A percentile compares a stretch with the other conserved stretches of the same genome.
Evolutionary conservation across 2,113 vertebrate genomes (phyloP).

Genomic region (Lagenorhynchus albirostris): DNA sequence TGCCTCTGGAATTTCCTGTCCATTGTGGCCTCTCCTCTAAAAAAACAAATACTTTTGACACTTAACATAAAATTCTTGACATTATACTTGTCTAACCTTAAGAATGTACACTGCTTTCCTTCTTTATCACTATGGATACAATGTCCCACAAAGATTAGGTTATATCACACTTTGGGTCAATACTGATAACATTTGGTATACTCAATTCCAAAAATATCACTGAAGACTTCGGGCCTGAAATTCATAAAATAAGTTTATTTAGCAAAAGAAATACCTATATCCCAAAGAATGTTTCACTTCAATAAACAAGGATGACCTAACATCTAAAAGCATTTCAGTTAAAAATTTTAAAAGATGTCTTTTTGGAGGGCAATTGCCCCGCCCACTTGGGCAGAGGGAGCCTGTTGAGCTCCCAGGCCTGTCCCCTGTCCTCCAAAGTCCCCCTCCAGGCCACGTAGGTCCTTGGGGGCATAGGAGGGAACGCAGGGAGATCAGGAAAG

Average conservation of each 20-base stretch:
- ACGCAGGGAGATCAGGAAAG: too few species aligned
- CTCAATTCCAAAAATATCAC: not conserved
- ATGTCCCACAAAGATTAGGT: not conserved
- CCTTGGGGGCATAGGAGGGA: too few species aligned
- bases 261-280: not conserved
- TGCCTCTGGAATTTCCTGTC: not conserved
- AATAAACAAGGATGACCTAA: not conserved
- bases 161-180: not conserved
- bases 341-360: not conserved
- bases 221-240: not conserved
- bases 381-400: too few species aligned
- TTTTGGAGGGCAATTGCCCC: not conserved
- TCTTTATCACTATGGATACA: not conserved
- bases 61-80: not conserved
- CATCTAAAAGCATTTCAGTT: not conserved
- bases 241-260: not conserved
- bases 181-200: not conserved
- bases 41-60: not conserved
- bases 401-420: too few species aligned
- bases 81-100: not conserved
- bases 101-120: not conserved
- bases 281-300: not conserved
- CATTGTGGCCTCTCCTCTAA: not conserved
- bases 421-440: too few species aligned
- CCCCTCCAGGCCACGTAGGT: too few species aligned